A percentile compares a stretch with the other conserved stretches of the same genome.
phyloP scores from a whole-genome alignment of 2,888 invertebrate genomes.

The Cremastinae sp. region DNA sequence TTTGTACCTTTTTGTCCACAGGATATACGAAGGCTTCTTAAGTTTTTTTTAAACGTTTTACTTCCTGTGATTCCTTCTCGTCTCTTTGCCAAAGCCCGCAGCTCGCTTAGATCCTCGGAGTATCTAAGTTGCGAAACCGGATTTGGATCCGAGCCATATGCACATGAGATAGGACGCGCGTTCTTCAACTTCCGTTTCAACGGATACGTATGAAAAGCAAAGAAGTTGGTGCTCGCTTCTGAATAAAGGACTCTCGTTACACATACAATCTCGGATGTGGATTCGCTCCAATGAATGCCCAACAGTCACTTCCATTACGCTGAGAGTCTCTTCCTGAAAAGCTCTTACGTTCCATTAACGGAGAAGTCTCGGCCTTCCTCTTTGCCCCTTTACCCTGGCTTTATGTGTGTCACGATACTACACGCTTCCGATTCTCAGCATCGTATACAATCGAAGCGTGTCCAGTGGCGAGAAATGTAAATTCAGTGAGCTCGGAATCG shows the following conservation, averaged over 20 bases:
- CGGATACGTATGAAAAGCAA: constrained; percentile 18
- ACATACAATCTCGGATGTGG: constrained; percentile 29
- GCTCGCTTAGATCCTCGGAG: no score
- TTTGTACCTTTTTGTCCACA: no score
- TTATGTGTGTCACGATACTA: constrained; percentile 12
- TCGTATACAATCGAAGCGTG: constrained; percentile 33
- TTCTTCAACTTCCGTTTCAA: constrained; percentile 1
- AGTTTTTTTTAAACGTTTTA: no score
- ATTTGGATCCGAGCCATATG: constrained; percentile 4
- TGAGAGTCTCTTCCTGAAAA: constrained; percentile 56
- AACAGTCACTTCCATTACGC: constrained; percentile 62
- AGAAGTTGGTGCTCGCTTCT: constrained; percentile 22
- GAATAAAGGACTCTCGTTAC: constrained; percentile 10
- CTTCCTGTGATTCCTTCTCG: no score
- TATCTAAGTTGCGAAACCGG: no score
- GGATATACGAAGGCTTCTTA: no score
- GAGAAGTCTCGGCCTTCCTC: constrained; percentile 31
- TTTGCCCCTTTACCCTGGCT: not conserved
- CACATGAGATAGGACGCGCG: not conserved
- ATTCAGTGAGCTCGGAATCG: not conserved
- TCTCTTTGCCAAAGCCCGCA: no score
- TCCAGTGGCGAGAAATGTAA: constrained; percentile 24
- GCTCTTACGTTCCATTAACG: constrained; percentile 69
- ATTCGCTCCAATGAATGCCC: constrained; percentile 36
- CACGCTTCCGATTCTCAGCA: constrained; percentile 26